Evolutionary conservation across 2,797 vertebrate genomes (phyloP).

Genomic region (Sciurus carolinensis): DNA sequence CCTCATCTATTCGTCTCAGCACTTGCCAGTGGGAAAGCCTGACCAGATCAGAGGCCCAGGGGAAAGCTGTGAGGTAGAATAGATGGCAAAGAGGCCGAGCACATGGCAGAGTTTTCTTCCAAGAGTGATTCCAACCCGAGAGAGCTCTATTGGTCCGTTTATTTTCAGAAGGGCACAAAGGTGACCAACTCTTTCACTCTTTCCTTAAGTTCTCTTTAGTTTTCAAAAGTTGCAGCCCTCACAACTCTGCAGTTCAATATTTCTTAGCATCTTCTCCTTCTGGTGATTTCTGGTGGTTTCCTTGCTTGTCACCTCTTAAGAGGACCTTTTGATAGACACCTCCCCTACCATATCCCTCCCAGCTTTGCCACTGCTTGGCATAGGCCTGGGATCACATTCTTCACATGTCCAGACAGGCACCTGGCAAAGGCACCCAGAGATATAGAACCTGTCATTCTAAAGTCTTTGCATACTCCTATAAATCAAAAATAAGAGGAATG

Average conservation of each 20-base stretch:
- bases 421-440: slow-evolving; percentile 27
- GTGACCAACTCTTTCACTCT: background rate
- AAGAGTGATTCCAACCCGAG: background rate
- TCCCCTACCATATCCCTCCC: background rate
- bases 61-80: background rate
- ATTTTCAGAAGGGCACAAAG: background rate
- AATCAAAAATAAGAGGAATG: slow-evolving; percentile 19
- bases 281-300: background rate
- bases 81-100: too few species aligned
- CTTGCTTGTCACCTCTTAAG: slow-evolving; percentile 38
- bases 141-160: accelerated
- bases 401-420: slow-evolving; percentile 47
- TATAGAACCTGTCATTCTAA: slow-evolving; percentile 52
- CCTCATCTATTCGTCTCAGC: background rate
- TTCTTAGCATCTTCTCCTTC: background rate
- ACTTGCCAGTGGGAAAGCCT: background rate
- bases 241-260: background rate
- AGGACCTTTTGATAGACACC: background rate
- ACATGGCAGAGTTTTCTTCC: accelerated
- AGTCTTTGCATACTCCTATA: slow-evolving; percentile 28
- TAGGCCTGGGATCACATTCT: slow-evolving; percentile 34
- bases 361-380: background rate
- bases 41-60: background rate
- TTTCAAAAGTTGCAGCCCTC: background rate
- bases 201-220: background rate